Conservation (phyloP, 2,797 vertebrate species). For the Dendrocincla tyrannina region DNA sequence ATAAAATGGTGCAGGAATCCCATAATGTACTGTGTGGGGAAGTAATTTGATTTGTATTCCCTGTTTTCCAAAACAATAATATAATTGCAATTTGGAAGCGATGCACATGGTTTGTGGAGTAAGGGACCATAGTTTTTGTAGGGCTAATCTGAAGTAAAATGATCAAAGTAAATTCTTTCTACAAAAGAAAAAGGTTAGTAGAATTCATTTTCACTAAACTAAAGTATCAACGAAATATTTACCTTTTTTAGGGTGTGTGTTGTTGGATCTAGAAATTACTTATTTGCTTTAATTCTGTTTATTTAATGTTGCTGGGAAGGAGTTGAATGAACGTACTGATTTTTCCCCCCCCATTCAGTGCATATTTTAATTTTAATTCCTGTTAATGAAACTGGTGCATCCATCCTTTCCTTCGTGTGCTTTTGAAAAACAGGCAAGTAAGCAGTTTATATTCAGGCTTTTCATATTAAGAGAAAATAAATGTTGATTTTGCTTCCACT, state of each 20-base stretch:
- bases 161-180: background rate
- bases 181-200: background rate
- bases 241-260: background rate
- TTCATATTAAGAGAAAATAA: slow-evolving; percentile 21
- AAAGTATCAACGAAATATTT: background rate
- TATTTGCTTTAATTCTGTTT: background rate
- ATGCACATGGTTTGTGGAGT: background rate
- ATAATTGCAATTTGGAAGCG: background rate
- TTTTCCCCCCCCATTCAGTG: background rate
- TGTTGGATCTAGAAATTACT: background rate
- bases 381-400: background rate
- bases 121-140: background rate
- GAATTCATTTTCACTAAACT: background rate
- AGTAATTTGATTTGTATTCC: background rate
- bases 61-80: background rate
- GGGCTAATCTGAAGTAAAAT: background rate
- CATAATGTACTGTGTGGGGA: background rate
- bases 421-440: background rate
- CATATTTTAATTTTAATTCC: background rate
- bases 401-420: background rate
- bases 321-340: background rate
- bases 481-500: background rate
- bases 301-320: background rate
- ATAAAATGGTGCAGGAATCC: background rate
- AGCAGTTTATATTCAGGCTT: background rate